phyloP scores from a whole-genome alignment of 2,797 vertebrate species.

The Alfaro cultratus region DNA sequence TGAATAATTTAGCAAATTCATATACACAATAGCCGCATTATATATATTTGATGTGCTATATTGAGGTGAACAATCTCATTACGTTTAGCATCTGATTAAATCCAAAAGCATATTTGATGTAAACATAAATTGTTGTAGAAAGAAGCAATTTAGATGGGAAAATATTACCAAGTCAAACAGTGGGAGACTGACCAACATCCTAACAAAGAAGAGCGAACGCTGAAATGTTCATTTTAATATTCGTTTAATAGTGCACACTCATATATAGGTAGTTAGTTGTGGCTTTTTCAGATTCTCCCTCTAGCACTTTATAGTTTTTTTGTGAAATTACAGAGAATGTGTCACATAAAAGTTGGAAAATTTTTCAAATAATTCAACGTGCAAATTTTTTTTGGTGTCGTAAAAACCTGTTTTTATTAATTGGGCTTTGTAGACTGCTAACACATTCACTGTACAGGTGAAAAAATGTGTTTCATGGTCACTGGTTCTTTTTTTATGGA shows the following conservation, averaged over 20 bases:
- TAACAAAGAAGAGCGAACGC: not conserved
- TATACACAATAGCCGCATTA: not conserved
- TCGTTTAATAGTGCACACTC: not conserved
- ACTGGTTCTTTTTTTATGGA: not conserved
- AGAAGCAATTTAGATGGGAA: not conserved
- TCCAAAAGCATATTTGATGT: not conserved
- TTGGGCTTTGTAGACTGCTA: not conserved
- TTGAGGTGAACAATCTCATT: not conserved
- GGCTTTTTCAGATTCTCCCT: not conserved
- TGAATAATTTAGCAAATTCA: not conserved
- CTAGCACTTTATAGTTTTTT: not conserved
- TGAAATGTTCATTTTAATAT: not conserved
- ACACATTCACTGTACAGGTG: not conserved
- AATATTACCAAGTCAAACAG: no score
- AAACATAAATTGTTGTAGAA: not conserved
- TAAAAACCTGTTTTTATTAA: not conserved
- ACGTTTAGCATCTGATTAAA: not conserved
- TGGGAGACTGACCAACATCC: not conserved
- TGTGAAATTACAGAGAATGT: not conserved
- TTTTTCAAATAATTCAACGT: not conserved
- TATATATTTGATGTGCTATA: not conserved
- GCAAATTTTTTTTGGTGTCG: not conserved
- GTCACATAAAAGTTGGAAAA: not conserved
- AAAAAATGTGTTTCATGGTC: constrained; percentile 5
- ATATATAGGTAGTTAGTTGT: not conserved